Evolutionary conservation across 2,888 invertebrate species (phyloP).

Genomic region (Colostygia pectinataria): DNA sequence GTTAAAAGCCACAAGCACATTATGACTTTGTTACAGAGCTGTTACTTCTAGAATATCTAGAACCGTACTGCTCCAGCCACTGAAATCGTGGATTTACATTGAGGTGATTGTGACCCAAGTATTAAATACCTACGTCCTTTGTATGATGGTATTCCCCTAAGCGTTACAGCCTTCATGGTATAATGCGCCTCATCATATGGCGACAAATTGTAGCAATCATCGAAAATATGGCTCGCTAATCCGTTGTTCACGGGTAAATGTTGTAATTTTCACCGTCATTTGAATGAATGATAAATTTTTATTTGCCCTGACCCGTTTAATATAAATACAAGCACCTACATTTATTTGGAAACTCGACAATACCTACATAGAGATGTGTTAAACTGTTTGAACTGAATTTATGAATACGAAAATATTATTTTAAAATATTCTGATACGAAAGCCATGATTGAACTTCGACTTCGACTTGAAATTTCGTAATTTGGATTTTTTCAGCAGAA

Average conservation of each 20-base stretch:
- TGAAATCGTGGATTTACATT: slow-evolving; percentile 29
- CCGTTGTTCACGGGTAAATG: slow-evolving; percentile 49
- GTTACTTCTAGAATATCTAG: slow-evolving; percentile 19
- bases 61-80: slow-evolving; percentile 16
- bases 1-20: slow-evolving; percentile 80
- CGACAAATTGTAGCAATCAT: slow-evolving; percentile 78
- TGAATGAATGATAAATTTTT: slow-evolving; percentile 43
- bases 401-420: background rate
- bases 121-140: slow-evolving; percentile 75
- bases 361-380: too few relatives aligned
- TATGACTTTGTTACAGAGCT: slow-evolving; percentile 32
- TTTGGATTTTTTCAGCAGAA: too few relatives aligned
- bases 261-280: slow-evolving; percentile 51
- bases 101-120: slow-evolving; percentile 50
- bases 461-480: too few relatives aligned
- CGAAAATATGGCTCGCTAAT: slow-evolving; percentile 70
- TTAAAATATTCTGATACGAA: too few relatives aligned
- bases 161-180: slow-evolving; percentile 78
- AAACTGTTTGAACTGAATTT: slow-evolving; percentile 3
- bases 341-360: slow-evolving; percentile 13
- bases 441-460: too few relatives aligned
- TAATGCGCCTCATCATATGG: slow-evolving; percentile 67
- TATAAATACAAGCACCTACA: slow-evolving; percentile 22
- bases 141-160: slow-evolving; percentile 73
- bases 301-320: slow-evolving; percentile 38